phyloP scores from a whole-genome alignment of 2,797 vertebrate species.

The Urosaurus nigricauda region DNA sequence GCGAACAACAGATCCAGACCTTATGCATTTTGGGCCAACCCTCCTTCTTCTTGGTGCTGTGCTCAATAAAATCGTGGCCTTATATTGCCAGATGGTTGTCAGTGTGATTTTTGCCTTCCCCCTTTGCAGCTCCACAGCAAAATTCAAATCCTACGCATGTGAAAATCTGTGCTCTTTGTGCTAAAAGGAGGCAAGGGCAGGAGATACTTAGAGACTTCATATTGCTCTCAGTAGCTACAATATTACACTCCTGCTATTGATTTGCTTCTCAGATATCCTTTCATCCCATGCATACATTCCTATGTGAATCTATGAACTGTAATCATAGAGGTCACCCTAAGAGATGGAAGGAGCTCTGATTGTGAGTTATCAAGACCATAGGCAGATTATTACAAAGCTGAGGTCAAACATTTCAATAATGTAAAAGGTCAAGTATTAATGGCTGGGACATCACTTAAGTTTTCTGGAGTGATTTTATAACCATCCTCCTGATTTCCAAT shows the following conservation, averaged over 20 bases:
- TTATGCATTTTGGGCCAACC: no score
- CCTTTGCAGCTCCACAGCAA: no score
- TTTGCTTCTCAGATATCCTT: background rate
- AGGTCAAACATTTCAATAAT: background rate
- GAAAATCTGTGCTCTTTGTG: background rate
- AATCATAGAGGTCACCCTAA: background rate
- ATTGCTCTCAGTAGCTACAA: background rate
- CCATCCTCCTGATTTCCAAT: background rate
- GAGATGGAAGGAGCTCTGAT: accelerated
- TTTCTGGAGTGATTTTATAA: constrained; percentile 25
- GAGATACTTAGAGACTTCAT: background rate
- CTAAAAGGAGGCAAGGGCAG: background rate
- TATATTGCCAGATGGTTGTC: no score
- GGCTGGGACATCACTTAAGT: background rate
- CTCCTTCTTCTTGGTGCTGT: no score
- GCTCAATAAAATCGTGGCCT: no score
- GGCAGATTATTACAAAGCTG: constrained; percentile 6
- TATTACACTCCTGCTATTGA: accelerated
- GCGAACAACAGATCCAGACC: no score
- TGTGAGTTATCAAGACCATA: background rate
- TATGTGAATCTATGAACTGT: constrained; percentile 14
- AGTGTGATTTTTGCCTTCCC: no score
- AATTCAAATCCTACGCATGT: background rate
- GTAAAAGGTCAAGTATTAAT: constrained; percentile 12
- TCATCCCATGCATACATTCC: background rate